A percentile compares a stretch with the other conserved stretches of the same genome.
Conservation (phyloP, 2,113 vertebrate genomes). For the Erpornis zantholeuca region DNA sequence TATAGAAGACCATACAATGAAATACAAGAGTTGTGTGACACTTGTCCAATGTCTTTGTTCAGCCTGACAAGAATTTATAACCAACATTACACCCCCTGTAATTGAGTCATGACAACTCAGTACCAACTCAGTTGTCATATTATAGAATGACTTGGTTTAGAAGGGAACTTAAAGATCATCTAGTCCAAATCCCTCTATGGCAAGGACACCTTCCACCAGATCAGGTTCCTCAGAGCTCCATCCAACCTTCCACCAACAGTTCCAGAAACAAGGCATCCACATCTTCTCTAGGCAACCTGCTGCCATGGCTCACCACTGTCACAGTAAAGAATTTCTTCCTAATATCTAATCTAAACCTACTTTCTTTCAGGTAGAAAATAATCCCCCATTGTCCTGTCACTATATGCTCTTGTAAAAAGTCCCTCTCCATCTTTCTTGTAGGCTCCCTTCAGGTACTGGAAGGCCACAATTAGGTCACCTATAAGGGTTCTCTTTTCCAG, state of each 20-base stretch:
- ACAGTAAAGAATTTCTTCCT: neutral
- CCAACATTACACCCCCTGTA: neutral
- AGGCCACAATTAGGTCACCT: neutral
- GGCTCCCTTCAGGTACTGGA: neutral
- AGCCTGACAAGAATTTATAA: neutral
- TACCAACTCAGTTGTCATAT: neutral
- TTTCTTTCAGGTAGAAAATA: neutral
- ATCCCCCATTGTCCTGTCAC: neutral
- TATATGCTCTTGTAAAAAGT: neutral
- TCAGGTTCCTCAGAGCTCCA: neutral
- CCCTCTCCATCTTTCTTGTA: neutral
- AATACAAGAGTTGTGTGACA: neutral
- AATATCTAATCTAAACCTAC: neutral
- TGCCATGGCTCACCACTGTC: rapidly evolving
- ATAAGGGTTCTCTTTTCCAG: neutral
- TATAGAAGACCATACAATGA: neutral
- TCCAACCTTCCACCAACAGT: neutral
- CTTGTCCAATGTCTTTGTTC: rapidly evolving
- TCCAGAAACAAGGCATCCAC: neutral
- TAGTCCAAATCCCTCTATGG: neutral
- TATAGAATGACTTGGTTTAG: neutral
- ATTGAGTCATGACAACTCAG: neutral
- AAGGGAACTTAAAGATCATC: neutral
- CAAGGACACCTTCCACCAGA: neutral
- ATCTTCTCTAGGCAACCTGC: neutral